Conservation (phyloP, 1,140 invertebrate species). For the Cecropterus lyciades region DNA sequence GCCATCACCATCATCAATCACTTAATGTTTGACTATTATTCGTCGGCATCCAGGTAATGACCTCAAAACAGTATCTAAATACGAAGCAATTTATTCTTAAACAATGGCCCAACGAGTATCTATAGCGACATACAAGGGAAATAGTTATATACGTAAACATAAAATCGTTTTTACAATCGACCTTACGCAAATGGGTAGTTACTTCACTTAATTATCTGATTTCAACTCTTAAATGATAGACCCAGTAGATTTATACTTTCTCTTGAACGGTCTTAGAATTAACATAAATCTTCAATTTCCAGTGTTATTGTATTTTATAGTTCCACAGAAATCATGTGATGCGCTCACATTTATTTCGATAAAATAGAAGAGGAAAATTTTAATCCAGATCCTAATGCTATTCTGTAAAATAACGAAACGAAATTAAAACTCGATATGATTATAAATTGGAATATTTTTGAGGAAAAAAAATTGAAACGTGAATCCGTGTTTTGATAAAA, state of each 20-base stretch:
- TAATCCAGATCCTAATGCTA: no score
- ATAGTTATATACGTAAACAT: background rate
- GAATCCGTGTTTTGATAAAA: no score
- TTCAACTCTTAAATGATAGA: background rate
- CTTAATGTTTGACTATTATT: constrained; percentile 49
- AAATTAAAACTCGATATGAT: no score
- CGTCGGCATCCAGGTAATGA: constrained; percentile 34
- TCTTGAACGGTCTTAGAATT: background rate
- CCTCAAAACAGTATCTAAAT: constrained; percentile 45
- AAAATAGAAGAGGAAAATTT: constrained; percentile 2
- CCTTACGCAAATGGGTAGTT: background rate
- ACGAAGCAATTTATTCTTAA: constrained; percentile 44
- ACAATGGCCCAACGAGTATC: constrained; percentile 41
- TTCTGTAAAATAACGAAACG: no score
- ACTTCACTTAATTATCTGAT: background rate
- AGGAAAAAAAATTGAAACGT: no score
- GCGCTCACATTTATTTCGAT: background rate
- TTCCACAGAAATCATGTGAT: background rate
- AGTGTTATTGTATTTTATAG: constrained; percentile 21
- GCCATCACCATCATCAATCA: constrained; percentile 50
- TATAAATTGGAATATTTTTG: no score
- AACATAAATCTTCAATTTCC: constrained; percentile 13
- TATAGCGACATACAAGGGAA: constrained; percentile 24
- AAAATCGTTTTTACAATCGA: background rate
- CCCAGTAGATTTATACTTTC: constrained; percentile 2